These are phyloP conservation scores for Trachelus troglodyta DNA, from an alignment of 2,888 invertebrate genomes.

Conservation along the genomic window DNA sequence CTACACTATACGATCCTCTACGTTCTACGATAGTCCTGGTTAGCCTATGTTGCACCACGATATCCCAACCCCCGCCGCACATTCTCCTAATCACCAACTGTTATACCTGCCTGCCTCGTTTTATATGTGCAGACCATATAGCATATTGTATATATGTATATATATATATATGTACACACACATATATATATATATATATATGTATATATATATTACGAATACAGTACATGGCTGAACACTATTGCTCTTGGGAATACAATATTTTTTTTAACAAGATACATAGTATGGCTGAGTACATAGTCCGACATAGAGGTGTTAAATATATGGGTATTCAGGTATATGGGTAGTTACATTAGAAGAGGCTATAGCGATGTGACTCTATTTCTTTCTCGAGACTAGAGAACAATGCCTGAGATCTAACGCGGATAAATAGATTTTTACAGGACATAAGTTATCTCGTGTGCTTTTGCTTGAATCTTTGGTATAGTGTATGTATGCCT, in stretches of 20 bases:
- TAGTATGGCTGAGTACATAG: neutral
- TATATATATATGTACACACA: too few species aligned
- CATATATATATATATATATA: too few species aligned
- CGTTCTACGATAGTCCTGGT: neutral
- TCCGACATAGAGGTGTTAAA: too few species aligned
- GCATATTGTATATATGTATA: too few species aligned
- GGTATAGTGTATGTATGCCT: neutral
- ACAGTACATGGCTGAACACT: neutral
- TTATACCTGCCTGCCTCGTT: neutral
- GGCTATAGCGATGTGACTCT: constrained; percentile 10
- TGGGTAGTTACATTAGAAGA: neutral
- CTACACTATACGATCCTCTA: neutral
- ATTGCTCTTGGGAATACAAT: neutral
- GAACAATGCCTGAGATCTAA: constrained; percentile 63
- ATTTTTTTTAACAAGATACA: neutral
- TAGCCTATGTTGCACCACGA: neutral
- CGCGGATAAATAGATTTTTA: constrained; percentile 64
- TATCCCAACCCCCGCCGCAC: neutral
- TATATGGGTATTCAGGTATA: neutral
- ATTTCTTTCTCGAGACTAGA: constrained; percentile 27
- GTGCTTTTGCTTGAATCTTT: neutral
- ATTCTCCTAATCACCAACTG: neutral
- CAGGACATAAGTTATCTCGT: constrained; percentile 50
- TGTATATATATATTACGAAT: neutral
- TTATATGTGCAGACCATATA: neutral